These are phyloP conservation scores for Rallus limicola DNA, from an alignment of 2,113 vertebrate genomes.

Conservation along the genomic window DNA sequence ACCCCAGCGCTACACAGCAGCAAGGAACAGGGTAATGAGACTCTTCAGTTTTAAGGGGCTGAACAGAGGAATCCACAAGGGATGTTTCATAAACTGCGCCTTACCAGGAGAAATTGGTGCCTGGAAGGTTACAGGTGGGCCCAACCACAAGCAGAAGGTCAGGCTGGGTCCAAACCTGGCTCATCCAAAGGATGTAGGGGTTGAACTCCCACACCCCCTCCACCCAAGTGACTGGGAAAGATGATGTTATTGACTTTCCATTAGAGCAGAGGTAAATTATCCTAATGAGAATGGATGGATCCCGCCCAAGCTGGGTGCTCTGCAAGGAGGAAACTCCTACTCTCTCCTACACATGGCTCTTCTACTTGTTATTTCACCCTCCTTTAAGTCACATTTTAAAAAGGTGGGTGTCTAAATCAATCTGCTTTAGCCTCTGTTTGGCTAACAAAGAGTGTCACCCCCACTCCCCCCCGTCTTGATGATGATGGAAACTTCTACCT, in stretches of 20 bases:
- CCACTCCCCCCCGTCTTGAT: background rate
- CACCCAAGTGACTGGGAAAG: background rate
- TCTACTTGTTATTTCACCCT: background rate
- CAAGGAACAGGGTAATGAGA: background rate
- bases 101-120: background rate
- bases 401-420: background rate
- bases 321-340: fast-evolving
- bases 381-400: background rate
- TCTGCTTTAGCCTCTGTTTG: background rate
- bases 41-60: background rate
- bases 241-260: background rate
- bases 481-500: background rate
- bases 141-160: background rate
- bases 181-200: background rate
- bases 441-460: background rate
- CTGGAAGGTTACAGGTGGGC: background rate
- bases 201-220: background rate
- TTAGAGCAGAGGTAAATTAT: background rate
- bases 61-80: background rate
- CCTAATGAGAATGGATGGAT: background rate
- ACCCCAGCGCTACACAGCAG: background rate
- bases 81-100: background rate
- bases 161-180: background rate
- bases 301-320: fast-evolving
- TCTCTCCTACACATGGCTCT: background rate